phyloP scores from a whole-genome alignment of 2,113 vertebrate species.

The Takifugu bimaculatus region DNA sequence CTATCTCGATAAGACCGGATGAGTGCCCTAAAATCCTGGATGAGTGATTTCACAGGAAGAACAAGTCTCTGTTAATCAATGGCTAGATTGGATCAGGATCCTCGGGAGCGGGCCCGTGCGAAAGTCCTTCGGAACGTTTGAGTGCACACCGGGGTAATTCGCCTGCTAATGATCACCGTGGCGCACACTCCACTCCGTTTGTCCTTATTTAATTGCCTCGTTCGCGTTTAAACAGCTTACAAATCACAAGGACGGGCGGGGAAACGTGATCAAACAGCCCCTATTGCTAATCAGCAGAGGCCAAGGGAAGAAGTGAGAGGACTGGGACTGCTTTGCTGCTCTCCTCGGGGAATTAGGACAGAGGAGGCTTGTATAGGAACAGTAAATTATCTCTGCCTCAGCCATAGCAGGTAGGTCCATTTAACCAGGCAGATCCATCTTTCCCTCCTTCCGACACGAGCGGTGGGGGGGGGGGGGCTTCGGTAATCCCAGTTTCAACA shows the following conservation, averaged over 20 bases:
- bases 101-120: constrained; percentile 54
- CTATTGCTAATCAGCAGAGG: constrained; percentile 61
- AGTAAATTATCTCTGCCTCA: constrained; percentile 62
- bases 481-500: constrained; percentile 62
- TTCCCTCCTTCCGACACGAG: constrained; percentile 46
- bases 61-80: constrained; percentile 75
- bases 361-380: constrained; percentile 44
- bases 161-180: constrained; percentile 68
- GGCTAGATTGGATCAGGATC: constrained; percentile 72
- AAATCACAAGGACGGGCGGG: constrained; percentile 69
- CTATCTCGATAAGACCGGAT: constrained; percentile 71
- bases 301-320: constrained; percentile 35
- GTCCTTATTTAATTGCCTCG: constrained; percentile 70
- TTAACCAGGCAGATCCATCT: constrained; percentile 60
- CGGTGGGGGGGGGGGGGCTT: constrained; percentile 37
- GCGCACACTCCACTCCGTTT: constrained; percentile 58
- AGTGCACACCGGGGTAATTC: constrained; percentile 70
- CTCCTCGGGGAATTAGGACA: constrained; percentile 55
- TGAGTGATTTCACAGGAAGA: constrained; percentile 72
- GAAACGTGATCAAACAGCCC: constrained; percentile 66
- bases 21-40: constrained; percentile 72
- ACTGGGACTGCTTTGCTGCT: constrained; percentile 31
- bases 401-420: constrained; percentile 55
- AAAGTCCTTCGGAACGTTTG: constrained; percentile 68
- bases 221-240: constrained; percentile 73